These are phyloP conservation scores for Noctua janthe DNA, from an alignment of 2,888 invertebrate genomes.

Conservation along the genomic window DNA sequence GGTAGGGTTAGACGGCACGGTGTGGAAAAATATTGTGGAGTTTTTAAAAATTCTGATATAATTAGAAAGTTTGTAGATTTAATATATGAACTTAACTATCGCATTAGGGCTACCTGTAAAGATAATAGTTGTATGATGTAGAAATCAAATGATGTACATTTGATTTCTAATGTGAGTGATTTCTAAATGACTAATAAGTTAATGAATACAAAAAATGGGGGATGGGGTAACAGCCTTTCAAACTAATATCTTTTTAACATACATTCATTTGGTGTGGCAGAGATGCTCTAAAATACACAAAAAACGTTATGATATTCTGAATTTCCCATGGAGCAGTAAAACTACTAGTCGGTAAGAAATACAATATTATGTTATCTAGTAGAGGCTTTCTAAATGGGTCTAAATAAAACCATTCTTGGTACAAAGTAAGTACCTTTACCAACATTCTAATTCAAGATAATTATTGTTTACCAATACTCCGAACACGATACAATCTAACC, in stretches of 20 bases:
- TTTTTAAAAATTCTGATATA: neutral
- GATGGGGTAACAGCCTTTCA: neutral
- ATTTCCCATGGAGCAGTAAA: neutral
- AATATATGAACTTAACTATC: no score
- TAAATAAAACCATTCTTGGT: neutral
- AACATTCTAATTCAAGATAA: neutral
- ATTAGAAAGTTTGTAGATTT: neutral
- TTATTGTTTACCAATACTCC: neutral
- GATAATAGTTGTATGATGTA: neutral
- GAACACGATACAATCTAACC: conserved; percentile 3
- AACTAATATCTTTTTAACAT: neutral
- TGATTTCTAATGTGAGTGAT: no score
- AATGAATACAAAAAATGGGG: no score
- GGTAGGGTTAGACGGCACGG: conserved; percentile 39
- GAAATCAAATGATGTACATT: no score
- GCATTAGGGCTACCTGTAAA: neutral
- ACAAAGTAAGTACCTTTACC: neutral
- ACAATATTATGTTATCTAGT: neutral
- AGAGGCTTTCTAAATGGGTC: neutral
- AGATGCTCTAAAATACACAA: neutral
- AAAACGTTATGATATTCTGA: neutral
- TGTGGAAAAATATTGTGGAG: neutral
- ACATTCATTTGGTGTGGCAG: neutral
- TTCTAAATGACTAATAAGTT: no score
- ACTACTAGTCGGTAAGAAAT: neutral